Evolutionary conservation across 2,113 vertebrate species (phyloP), one percentile per base, ranked within the genome.

Genomic region (Chaetura pelagica): DNA sequence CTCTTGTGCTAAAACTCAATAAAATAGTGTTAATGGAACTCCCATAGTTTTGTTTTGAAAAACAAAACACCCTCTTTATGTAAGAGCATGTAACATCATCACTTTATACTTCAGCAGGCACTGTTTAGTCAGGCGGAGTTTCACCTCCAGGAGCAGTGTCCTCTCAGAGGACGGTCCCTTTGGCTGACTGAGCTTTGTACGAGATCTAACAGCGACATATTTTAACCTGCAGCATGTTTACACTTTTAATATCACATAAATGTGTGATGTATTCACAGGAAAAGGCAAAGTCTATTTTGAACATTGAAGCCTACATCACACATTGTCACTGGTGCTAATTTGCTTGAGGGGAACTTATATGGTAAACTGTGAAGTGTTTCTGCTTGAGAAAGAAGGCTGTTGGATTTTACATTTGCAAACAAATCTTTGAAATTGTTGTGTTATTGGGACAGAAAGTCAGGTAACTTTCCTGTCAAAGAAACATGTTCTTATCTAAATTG

Each of bases 141-240:
- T 89, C 77, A 94, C 71, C 61, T 94, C 59, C 59, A 46, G 54
- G 71, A 93, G 62, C 30, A 44, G 15, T 17, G 46, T 73, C 77
- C 77, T 80, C 34, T 72, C 24, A 17, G 35, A 79, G 61, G 73
- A 78, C 0, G 0, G 61, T 75, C 12, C 69, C 0, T 0, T 42
- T 0, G 0, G 46, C 72, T 84, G 57, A 32, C 48, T 81, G 74
- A 87, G 57, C 58, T 77, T 79, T 82, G 46, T 46, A 58, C 1
- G 2, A 87, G 86, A 90, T 35, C 17, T 74, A 89, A 44, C 76
- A 78, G 14, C 40, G n/a, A 40, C 3, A 1, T 59, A 84, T 76
- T 93, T 87, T 94, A 91, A 95, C 93, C 93, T 91, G 90, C 74
- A 91, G 84, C 71, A 74, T 93, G 87, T 94, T 94, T 95, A 79